A percentile compares a stretch with the other conserved stretches of the same genome.
Evolutionary conservation across 2,888 invertebrate genomes (phyloP).

Genomic region (Hemaris fuciformis): DNA sequence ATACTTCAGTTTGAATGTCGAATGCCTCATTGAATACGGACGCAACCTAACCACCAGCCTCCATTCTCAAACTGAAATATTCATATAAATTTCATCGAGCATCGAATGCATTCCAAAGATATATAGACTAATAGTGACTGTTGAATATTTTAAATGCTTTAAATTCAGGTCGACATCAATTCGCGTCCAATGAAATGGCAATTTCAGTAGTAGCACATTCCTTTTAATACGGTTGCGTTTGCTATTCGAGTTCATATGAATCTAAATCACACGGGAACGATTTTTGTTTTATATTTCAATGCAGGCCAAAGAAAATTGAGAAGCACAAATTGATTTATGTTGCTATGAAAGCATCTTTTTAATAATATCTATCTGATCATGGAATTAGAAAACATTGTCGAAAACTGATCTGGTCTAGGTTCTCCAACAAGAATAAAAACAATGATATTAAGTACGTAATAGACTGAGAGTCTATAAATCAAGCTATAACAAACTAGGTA

Average conservation of each 20-base stretch:
- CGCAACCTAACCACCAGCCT: conserved; percentile 37
- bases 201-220: not conserved
- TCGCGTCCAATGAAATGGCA: not conserved
- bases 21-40: conserved; percentile 67
- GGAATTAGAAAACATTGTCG: too few species aligned
- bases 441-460: too few species aligned
- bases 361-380: too few species aligned
- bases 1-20: conserved; percentile 70
- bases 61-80: conserved; percentile 62
- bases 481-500: too few species aligned
- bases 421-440: too few species aligned
- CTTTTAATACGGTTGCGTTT: not conserved
- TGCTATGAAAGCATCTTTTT: too few species aligned
- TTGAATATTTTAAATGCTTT: conserved; percentile 19
- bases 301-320: too few species aligned
- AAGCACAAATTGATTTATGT: too few species aligned
- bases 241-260: not conserved
- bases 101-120: conserved; percentile 23
- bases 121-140: conserved; percentile 14
- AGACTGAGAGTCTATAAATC: too few species aligned
- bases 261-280: conserved; percentile 17
- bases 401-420: too few species aligned
- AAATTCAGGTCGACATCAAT: conserved; percentile 15
- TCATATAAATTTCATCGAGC: conserved; percentile 49
- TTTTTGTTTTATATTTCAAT: not conserved